Conservation (phyloP, 2,797 vertebrate genomes). For the Platalea minor region DNA sequence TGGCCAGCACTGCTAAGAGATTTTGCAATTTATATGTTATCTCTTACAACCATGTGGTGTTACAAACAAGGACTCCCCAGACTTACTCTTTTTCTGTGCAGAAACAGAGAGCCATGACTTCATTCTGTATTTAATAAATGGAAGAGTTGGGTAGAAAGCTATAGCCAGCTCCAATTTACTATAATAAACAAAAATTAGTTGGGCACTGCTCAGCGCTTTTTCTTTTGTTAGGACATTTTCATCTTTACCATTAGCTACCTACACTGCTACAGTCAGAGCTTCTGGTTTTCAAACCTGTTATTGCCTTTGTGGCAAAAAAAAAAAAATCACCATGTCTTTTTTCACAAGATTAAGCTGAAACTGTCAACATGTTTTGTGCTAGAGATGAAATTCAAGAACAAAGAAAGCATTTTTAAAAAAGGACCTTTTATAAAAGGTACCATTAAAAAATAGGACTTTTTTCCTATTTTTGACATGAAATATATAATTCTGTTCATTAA, state of each 20-base stretch:
- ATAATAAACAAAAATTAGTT: neutral
- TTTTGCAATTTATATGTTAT: slow-evolving; percentile 6
- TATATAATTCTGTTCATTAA: neutral
- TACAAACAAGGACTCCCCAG: neutral
- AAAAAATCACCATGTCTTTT: neutral
- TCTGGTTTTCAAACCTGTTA: neutral
- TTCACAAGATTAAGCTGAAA: neutral
- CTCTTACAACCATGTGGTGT: neutral
- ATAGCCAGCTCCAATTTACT: slow-evolving; percentile 5
- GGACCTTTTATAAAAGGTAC: neutral
- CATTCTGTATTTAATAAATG: slow-evolving; percentile 40
- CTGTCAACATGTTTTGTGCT: neutral
- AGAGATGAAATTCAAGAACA: neutral
- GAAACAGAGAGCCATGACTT: slow-evolving; percentile 14
- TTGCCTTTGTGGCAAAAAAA: neutral
- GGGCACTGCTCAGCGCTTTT: neutral
- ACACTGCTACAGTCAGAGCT: neutral
- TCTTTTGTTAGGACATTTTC: neutral
- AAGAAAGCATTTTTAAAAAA: neutral
- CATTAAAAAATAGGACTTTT: neutral
- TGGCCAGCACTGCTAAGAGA: neutral
- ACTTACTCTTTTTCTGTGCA: slow-evolving; percentile 8
- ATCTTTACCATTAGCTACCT: neutral
- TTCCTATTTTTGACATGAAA: neutral
- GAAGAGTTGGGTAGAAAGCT: slow-evolving; percentile 30